These are phyloP conservation scores for Muschampia plurimacula DNA, from an alignment of 2,888 invertebrate species.

Conservation along the genomic window DNA sequence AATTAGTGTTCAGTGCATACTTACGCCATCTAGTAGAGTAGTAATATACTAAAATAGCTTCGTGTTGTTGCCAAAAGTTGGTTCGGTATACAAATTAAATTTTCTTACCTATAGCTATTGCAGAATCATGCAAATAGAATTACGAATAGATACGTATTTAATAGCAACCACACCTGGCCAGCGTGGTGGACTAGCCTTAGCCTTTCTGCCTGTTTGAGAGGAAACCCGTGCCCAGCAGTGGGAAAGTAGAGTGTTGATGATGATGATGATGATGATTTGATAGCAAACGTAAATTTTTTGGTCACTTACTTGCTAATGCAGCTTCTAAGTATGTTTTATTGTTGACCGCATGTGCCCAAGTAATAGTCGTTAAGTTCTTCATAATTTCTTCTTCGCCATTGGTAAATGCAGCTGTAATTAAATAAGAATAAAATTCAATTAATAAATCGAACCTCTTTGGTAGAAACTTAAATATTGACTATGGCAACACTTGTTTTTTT, in stretches of 20 bases:
- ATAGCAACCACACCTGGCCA: too few relatives aligned
- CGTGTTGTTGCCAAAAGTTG: background rate
- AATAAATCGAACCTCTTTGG: background rate
- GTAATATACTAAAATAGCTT: background rate
- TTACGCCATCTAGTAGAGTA: constrained; percentile 2
- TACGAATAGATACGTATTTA: too few relatives aligned
- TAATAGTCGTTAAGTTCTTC: constrained; percentile 89
- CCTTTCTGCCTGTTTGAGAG: too few relatives aligned
- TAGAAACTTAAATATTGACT: constrained; percentile 8
- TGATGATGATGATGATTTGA: too few relatives aligned
- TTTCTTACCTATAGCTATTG: too few relatives aligned
- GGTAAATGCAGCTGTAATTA: constrained; percentile 61
- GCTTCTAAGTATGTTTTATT: constrained; percentile 86
- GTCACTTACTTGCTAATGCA: constrained; percentile 85
- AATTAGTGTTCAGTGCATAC: background rate
- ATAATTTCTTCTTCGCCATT: constrained; percentile 72
- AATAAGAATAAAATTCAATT: constrained; percentile 3
- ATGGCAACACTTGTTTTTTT: constrained; percentile 14
- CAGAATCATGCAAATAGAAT: too few relatives aligned
- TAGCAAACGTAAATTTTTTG: background rate
- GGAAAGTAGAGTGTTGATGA: too few relatives aligned
- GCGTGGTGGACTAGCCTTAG: too few relatives aligned
- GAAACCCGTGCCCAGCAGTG: too few relatives aligned
- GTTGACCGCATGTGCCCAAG: constrained; percentile 96
- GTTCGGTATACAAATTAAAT: background rate